A percentile compares a stretch with the other conserved stretches of the same genome.
These are phyloP conservation scores for Antedon mediterranea DNA, from an alignment of 53 echinoderm and acorn worm genomes.

Conservation along the genomic window DNA sequence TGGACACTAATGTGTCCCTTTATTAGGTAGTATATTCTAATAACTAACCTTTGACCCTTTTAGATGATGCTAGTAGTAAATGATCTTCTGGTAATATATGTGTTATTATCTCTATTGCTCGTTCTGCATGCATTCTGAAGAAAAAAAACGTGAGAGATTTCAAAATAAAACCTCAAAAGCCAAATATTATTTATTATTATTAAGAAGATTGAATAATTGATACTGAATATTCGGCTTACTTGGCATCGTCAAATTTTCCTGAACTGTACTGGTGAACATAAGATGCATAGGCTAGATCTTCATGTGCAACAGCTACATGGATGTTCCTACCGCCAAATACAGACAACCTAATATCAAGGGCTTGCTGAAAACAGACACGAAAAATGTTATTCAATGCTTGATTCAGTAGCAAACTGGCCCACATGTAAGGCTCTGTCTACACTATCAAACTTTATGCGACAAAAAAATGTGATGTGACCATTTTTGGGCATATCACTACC, in stretches of 20 bases:
- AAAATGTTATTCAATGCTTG: not conserved
- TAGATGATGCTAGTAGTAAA: conserved; percentile 77
- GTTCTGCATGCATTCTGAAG: conserved; percentile 86
- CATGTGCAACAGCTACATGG: conserved; percentile 94
- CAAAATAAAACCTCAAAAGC: too few species aligned
- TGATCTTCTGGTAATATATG: conserved; percentile 94
- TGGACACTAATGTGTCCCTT: too few species aligned
- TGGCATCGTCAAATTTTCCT: conserved; percentile 89
- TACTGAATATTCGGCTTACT: conserved; percentile 37
- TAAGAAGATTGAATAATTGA: too few species aligned
- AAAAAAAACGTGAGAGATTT: not conserved
- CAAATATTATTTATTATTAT: too few species aligned
- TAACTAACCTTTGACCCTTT: conserved; percentile 99
- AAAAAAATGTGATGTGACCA: too few species aligned
- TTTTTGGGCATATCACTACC: too few species aligned
- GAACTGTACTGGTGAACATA: conserved; percentile 99
- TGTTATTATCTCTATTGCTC: conserved; percentile 89
- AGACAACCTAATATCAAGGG: conserved; percentile 78
- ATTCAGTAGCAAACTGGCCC: too few species aligned
- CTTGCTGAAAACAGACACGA: conserved; percentile 50
- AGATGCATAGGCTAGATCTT: conserved; percentile 93
- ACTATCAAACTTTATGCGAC: too few species aligned
- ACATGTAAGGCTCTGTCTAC: too few species aligned
- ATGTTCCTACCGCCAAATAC: conserved; percentile 88
- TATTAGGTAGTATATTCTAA: too few species aligned